Conservation (phyloP, 2,797 vertebrate genomes). For the Gambelia wislizenii region DNA sequence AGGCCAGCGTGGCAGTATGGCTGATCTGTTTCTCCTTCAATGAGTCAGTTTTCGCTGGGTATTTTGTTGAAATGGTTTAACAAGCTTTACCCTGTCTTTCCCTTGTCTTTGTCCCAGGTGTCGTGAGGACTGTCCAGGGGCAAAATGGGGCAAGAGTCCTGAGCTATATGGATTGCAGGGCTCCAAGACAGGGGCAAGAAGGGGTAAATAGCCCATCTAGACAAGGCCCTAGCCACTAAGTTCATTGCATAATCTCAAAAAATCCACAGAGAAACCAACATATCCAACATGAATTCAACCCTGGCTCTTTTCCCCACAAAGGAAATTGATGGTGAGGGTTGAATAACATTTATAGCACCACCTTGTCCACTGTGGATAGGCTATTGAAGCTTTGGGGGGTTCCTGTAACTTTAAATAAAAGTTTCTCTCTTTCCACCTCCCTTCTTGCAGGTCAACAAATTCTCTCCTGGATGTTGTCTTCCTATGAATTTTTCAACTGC, state of each 20-base stretch:
- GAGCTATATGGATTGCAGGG: too few species aligned
- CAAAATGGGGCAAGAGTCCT: too few species aligned
- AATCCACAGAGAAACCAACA: not conserved
- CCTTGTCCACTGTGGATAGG: not conserved
- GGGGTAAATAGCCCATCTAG: too few species aligned
- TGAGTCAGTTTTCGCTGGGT: too few species aligned
- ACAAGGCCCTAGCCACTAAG: not conserved
- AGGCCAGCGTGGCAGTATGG: too few species aligned
- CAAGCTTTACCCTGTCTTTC: too few species aligned
- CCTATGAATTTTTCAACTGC: not conserved
- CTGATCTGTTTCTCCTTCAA: too few species aligned
- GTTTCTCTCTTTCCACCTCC: not conserved
- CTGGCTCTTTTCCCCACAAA: not conserved
- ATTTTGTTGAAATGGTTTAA: too few species aligned
- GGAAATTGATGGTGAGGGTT: not conserved
- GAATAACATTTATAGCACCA: not conserved
- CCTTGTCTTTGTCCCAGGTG: too few species aligned
- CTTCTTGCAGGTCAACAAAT: not conserved
- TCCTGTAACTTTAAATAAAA: not conserved
- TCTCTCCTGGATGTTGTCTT: not conserved
- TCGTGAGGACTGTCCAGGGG: too few species aligned
- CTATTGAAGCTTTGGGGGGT: not conserved
- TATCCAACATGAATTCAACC: too few species aligned
- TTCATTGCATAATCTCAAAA: not conserved
- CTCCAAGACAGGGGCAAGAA: too few species aligned